These are phyloP conservation scores for Meloidogyne floridensis DNA, from an alignment of 1,140 invertebrate species.

Conservation along the genomic window DNA sequence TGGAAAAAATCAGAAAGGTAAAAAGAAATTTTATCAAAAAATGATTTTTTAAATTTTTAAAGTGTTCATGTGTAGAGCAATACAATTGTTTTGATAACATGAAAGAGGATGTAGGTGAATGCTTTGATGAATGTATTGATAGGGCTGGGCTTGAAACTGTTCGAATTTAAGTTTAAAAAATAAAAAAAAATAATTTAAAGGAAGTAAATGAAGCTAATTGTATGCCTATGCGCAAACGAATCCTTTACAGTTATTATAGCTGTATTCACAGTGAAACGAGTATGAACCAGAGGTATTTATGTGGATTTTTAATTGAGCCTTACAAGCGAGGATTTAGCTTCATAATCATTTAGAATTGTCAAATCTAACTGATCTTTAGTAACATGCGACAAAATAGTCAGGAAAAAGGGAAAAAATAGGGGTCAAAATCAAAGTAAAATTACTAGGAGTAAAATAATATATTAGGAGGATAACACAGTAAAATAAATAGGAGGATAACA, in stretches of 20 bases:
- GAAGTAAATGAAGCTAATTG: background rate
- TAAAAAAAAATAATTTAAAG: background rate
- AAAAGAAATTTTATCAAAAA: no score
- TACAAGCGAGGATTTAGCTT: no score
- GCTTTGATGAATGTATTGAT: background rate
- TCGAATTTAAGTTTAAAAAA: background rate
- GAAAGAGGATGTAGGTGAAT: background rate
- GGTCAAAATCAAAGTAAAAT: no score
- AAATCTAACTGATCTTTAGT: no score
- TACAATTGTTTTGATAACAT: conserved; percentile 3
- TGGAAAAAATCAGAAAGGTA: conserved; percentile 2
- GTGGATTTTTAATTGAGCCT: no score
- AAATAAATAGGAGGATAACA: no score
- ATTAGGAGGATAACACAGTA: no score
- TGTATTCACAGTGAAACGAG: conserved; percentile 1
- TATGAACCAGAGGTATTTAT: background rate
- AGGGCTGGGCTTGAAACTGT: background rate
- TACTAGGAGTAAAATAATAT: no score
- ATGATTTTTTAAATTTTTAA: background rate
- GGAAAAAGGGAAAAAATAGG: no score
- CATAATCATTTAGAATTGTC: no score
- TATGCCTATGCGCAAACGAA: conserved; percentile 5
- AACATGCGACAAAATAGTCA: no score
- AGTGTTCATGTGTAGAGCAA: conserved; percentile 4
- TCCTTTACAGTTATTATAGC: background rate